Percentiles rank a stretch among this genome's conserved stretches.
These are phyloP conservation scores for Malurus melanocephalus DNA, from an alignment of 2,113 vertebrate genomes.

Conservation along the genomic window DNA sequence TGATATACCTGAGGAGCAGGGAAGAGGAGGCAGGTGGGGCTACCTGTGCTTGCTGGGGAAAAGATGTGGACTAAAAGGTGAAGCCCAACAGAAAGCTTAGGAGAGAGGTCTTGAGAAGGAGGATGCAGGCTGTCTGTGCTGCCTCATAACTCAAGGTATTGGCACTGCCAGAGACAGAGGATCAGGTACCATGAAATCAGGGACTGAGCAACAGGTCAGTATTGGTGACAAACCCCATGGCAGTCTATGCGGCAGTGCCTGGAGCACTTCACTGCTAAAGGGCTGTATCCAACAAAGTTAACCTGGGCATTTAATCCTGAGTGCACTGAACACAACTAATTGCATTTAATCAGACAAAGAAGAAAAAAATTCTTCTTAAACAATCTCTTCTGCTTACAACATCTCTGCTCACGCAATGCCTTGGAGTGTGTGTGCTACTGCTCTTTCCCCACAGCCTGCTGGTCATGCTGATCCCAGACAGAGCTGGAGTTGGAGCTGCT, in stretches of 20 bases:
- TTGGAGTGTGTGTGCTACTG: background rate
- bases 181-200: accelerated
- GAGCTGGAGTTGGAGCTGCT: background rate
- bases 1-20: background rate
- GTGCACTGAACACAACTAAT: background rate
- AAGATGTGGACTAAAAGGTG: background rate
- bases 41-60: background rate
- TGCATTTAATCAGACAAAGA: background rate
- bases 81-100: background rate
- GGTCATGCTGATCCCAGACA: background rate
- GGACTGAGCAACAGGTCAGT: background rate
- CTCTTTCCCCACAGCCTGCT: background rate
- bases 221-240: background rate
- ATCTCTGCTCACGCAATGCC: background rate
- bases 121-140: background rate
- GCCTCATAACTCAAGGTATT: background rate
- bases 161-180: accelerated
- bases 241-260: background rate
- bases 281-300: background rate
- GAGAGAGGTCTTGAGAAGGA: background rate
- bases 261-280: background rate
- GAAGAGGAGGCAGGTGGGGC: background rate
- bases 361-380: background rate
- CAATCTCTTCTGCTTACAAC: background rate
- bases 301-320: background rate